Evolutionary conservation across 2,113 vertebrate species (phyloP).

Genomic region (Microtus oregoni): DNA sequence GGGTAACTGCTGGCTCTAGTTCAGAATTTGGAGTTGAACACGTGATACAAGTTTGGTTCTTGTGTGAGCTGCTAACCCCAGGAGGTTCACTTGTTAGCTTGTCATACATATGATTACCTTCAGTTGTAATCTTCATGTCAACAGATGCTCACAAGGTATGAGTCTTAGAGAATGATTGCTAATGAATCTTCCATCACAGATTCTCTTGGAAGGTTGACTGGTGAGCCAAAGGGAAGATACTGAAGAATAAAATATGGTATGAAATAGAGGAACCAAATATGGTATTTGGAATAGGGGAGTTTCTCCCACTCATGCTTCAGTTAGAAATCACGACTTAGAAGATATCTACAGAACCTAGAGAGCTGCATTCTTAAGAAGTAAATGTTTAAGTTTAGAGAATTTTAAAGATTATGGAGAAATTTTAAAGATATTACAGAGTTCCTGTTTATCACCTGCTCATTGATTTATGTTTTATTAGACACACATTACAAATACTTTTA

Average conservation of each 20-base stretch:
- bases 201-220: background rate
- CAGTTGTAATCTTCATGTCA: background rate
- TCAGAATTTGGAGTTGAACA: background rate
- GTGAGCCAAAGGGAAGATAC: background rate
- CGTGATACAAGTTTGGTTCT: background rate
- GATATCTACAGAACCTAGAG: background rate
- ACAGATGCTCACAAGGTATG: background rate
- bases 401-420: background rate
- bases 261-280: background rate
- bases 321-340: conserved; percentile 6
- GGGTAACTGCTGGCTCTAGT: rapidly evolving
- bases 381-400: background rate
- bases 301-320: background rate
- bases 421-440: background rate
- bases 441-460: rapidly evolving
- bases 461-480: background rate
- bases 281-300: background rate
- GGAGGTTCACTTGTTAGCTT: background rate
- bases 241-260: background rate
- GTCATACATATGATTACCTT: too few relatives aligned
- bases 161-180: background rate
- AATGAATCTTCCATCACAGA: background rate
- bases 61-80: background rate
- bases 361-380: background rate
- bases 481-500: background rate